Base-by-base conservation (phyloP, 2,113 vertebrate species). In the Oryzias celebensis region DNA sequence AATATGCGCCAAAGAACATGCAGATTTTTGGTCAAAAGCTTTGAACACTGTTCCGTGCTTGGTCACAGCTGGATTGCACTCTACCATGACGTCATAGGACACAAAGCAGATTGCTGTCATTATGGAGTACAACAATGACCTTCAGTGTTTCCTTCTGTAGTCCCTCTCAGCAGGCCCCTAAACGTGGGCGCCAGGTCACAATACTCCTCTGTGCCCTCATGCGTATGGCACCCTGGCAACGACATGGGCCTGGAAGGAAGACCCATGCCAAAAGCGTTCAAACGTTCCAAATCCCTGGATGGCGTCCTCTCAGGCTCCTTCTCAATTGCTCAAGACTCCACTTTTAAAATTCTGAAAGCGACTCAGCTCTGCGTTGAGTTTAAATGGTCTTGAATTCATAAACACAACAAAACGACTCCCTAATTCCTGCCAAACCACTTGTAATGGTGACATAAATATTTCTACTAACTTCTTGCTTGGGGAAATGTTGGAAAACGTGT, bases 201-300 rank as follows among this genome's bases (percentile, higher is more conserved):
- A 82, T 86, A 77, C 67, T 64, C 74, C 77, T 87, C 76, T 90
- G 84, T 88, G 74, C 72, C 71, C 75, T 65, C 60, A 80, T 81
- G 84, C 75, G 58, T 81, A 83, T 78, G 78, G 75, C 75, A 67
- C 57, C 47, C 80, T 86, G 84, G 75, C 83, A 78, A 54, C 23
- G 48, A 47, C 65, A 59, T 75, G 65, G 60, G 36, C 71, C 54
- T 71, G 78, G 78, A 77, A 87, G 61, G 52, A 65, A 52, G 14
- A 24, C 31, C 22, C 16, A 5, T 60, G 57, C 72, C 80, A 84
- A 72, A 75, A 62, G 54, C 58, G 23, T 74, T 59, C 58, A 15
- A 68, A 74, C 14, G 63, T 63, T 69, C 71, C 76, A 76, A 73
- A 73, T 49, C 76, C 59, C 17, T 2, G 52, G 58, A 68, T 70